Base-by-base conservation (phyloP, 1,140 invertebrate species). In the Plectrocnemia conspersa region DNA sequence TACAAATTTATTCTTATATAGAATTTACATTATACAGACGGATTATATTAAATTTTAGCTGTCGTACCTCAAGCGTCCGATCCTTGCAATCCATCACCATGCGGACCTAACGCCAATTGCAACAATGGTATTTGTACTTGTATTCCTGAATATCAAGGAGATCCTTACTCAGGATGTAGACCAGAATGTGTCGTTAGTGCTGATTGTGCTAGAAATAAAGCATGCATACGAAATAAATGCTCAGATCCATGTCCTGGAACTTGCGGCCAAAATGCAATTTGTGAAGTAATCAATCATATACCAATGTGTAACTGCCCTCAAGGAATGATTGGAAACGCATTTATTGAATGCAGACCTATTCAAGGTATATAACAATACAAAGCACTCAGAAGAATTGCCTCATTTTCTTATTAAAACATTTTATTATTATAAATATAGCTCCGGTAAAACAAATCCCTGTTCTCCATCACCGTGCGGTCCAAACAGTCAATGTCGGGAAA, bases 381-480 rank as follows among this genome's bases (percentile, higher is more conserved):
- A 41, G 72, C 75, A 18, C 79, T 75, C 63, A 80, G 76, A 22
- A 82, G 83, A 58, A 77, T 83, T 70, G 77, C 82, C 18, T 29
- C 18, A 50, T 25, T 41, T 36, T 54, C 53, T 9, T 50, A 25
- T 52, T 54, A 56, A 62, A 13, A 80, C n/a, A 77, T 75, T 64
- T 67, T 65, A 10, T 48, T 15, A 6, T 13, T 6, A 44, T 54
- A n/a, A n/a, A 13, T 70, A 18, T 47, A 79, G 77, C 69, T 80
- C 68, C 64, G 36, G 49, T 65, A 23, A 80, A 15, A 71, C 74
- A 52, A 79, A 83, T 63, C 82, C 84, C 21, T 88, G 85, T 63
- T 73, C 79, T 36, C 83, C 84, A 6, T 83, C 82, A 40, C 84
- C 86, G 9, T 92, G 89, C 66, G 86, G 82, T 24, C 71, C 79